Percentiles rank a stretch among this genome's conserved stretches.
phyloP scores from a whole-genome alignment of 2,797 vertebrate species.

The Tamandua tetradactyla region DNA sequence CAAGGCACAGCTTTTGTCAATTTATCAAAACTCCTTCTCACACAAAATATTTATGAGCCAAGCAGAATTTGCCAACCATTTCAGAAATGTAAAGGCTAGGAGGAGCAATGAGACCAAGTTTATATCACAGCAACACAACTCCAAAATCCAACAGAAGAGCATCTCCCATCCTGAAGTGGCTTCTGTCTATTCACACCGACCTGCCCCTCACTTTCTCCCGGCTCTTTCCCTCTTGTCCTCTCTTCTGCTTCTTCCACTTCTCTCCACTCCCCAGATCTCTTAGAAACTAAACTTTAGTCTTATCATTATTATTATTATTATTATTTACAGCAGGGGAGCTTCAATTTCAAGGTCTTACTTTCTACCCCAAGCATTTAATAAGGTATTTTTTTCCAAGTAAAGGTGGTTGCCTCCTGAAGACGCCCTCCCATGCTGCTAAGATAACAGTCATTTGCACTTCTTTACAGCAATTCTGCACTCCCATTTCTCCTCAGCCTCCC shows the following conservation, averaged over 20 bases:
- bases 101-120: neutral
- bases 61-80: neutral
- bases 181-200: too few species aligned
- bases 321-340: neutral
- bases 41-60: neutral
- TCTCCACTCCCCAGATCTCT: neutral
- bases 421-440: neutral
- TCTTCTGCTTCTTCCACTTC: neutral
- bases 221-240: neutral
- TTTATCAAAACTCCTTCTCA: neutral
- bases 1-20: neutral
- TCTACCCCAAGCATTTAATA: neutral
- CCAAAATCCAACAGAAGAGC: neutral
- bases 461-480: neutral
- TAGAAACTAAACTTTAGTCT: neutral
- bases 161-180: neutral
- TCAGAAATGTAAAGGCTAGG: neutral
- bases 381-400: neutral
- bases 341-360: neutral
- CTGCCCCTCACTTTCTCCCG: fast-evolving
- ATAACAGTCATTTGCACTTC: too few species aligned
- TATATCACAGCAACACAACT: neutral
- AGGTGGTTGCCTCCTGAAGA: neutral
- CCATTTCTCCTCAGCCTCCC: neutral
- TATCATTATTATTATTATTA: too few species aligned